Percentiles rank a stretch among this genome's conserved stretches.
These are phyloP conservation scores for Pontoporia blainvillei DNA, from an alignment of 2,113 vertebrate genomes.

Conservation along the genomic window DNA sequence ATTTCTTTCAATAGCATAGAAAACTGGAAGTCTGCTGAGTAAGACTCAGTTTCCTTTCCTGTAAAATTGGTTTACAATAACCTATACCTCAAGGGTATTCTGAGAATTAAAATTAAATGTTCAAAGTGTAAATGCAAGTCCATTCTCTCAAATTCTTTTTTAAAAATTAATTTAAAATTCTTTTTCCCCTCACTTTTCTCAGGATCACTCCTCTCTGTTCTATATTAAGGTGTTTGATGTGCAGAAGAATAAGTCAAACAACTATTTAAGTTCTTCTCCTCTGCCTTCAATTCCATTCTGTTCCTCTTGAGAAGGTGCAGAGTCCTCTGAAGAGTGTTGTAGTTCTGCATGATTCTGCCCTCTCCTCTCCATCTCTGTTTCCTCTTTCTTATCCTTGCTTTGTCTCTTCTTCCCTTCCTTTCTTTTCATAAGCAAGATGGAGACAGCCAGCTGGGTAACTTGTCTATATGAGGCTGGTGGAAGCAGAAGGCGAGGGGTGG, in stretches of 20 bases:
- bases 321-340: background rate
- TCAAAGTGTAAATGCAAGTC: background rate
- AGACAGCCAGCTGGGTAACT: background rate
- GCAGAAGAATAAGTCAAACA: background rate
- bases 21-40: background rate
- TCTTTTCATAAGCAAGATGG: background rate
- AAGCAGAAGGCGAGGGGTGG: background rate
- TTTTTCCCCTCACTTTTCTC: background rate
- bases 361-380: background rate
- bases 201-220: background rate
- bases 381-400: background rate
- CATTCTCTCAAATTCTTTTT: background rate
- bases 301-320: background rate
- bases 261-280: background rate
- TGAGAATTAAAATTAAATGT: constrained; percentile 1
- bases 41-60: background rate
- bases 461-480: background rate
- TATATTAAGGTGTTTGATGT: background rate
- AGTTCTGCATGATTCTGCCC: background rate
- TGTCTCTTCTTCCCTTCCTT: constrained; percentile 9
- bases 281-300: background rate
- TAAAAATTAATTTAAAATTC: background rate
- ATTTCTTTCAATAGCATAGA: background rate
- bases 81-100: constrained; percentile 2
- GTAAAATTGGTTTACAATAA: background rate